Evolutionary conservation across 2,797 vertebrate species (phyloP).

Genomic region (Champsocephalus gunnari): DNA sequence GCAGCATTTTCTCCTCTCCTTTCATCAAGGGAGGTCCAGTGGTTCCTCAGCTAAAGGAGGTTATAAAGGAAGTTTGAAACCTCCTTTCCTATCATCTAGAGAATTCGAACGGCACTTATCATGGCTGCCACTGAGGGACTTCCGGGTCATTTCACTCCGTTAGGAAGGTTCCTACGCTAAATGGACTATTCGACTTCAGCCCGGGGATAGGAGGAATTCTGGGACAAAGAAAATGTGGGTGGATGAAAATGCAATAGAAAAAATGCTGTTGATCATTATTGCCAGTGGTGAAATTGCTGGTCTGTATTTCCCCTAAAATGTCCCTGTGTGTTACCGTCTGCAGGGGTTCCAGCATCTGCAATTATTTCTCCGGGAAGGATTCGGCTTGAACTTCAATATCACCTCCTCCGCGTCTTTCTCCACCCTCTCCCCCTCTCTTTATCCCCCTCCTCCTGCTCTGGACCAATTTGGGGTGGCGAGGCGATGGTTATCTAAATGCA

Average conservation of each 20-base stretch:
- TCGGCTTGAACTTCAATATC: conserved; percentile 64
- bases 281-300: conserved; percentile 57
- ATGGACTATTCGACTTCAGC: no score
- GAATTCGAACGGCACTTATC: no score
- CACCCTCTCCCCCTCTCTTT: conserved; percentile 19
- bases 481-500: conserved; percentile 88
- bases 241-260: conserved; percentile 47
- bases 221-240: conserved; percentile 38
- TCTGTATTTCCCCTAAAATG: conserved; percentile 60
- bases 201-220: conserved; percentile 13
- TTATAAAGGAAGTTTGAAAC: no score
- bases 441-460: conserved; percentile 48
- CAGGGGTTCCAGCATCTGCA: conserved; percentile 62
- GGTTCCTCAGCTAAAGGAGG: no score
- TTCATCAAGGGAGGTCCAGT: no score
- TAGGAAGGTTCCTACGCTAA: no score
- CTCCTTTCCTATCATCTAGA: no score
- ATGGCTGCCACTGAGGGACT: no score
- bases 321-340: conserved; percentile 35
- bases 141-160: no score
- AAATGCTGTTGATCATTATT: conserved; percentile 65
- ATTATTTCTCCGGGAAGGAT: conserved; percentile 73
- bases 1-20: no score
- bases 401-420: conserved; percentile 27
- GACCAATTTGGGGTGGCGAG: conserved; percentile 78